Base-by-base conservation (phyloP, 1,140 invertebrate species). In the Magallana gigas region DNA sequence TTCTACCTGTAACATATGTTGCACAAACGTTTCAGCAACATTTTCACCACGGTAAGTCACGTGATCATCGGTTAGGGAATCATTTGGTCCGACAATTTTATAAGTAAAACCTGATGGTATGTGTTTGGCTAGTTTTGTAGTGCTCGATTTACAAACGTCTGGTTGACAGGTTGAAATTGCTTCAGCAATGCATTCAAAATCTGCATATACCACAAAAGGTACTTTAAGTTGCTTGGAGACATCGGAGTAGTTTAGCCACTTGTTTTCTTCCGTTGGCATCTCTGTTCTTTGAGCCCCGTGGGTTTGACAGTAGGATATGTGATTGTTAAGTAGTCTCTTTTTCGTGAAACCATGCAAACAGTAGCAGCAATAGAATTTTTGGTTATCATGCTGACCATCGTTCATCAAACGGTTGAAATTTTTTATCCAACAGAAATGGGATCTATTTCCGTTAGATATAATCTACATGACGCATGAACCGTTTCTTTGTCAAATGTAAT, bases 371-470 rank as follows among this genome's bases (percentile, higher is more conserved):
- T 87, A 82, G n/a, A 59, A 62, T 9, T 86, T 23, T 62, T 81
- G 57, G 14, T 84, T 58, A n/a, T n/a, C n/a, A n/a, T n/a, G n/a
- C n/a, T n/a, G n/a, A 12, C 36, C 60, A 8, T 83, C 11, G 29
- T 86, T 83, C n/a, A n/a, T n/a, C n/a, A n/a, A n/a, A n/a, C 84
- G 16, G 83, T n/a, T n/a, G n/a, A 86, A 18, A 7, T 88, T 71
- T 58, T 84, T 88, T 7, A 88, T 86, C 62, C 68, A 86, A 80
- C 88, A 88, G 83, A 62, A 88, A n/a, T 86, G 88, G 6, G 76
- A 71, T n/a, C 82, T 85, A 9, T 68, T 60, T 6, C 18, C 58
- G 57, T 90, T 76, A 4, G 86, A 85, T 59, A 90, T 89, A 23
- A 88, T 88, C 57, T 5, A 86, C 58, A 16, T 88, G 88, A n/a